phyloP scores from a whole-genome alignment of 2,113 vertebrate genomes.

The Pogona vitticeps region DNA sequence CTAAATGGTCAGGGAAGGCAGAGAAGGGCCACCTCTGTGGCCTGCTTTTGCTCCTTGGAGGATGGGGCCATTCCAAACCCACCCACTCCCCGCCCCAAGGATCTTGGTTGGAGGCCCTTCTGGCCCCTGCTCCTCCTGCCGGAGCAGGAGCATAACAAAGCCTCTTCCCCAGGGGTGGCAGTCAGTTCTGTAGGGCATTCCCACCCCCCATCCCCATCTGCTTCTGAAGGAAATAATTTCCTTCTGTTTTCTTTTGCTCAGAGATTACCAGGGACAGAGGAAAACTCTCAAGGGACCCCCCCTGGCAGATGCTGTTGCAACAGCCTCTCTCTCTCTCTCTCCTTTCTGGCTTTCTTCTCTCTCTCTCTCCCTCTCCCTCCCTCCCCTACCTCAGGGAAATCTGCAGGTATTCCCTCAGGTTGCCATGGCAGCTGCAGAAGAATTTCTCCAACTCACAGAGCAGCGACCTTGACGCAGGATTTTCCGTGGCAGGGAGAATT shows the following conservation, averaged over 20 bases:
- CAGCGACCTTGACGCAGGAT: background rate
- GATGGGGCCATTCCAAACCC: too few species aligned
- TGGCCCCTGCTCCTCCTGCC: too few species aligned
- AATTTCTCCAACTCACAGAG: background rate
- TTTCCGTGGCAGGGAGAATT: background rate
- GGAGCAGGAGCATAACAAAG: too few species aligned
- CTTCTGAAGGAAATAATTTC: background rate
- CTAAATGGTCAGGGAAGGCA: background rate
- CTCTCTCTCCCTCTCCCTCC: background rate
- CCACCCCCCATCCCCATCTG: background rate
- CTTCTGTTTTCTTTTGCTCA: background rate
- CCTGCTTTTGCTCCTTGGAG: too few species aligned
- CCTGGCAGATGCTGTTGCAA: background rate
- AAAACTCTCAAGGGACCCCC: background rate
- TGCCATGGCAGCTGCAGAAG: conserved; percentile 52
- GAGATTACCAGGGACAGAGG: background rate
- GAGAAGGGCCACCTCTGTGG: background rate
- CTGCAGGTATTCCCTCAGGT: conserved; percentile 54
- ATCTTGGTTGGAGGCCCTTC: too few species aligned
- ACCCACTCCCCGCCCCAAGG: too few species aligned
- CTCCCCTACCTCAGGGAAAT: conserved; percentile 14
- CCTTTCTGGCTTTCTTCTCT: background rate
- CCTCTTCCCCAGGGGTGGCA: too few species aligned
- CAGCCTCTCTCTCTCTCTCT: background rate
- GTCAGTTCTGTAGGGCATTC: too few species aligned